Conservation (phyloP, 1,140 invertebrate species). For the Cotesia typhae region DNA sequence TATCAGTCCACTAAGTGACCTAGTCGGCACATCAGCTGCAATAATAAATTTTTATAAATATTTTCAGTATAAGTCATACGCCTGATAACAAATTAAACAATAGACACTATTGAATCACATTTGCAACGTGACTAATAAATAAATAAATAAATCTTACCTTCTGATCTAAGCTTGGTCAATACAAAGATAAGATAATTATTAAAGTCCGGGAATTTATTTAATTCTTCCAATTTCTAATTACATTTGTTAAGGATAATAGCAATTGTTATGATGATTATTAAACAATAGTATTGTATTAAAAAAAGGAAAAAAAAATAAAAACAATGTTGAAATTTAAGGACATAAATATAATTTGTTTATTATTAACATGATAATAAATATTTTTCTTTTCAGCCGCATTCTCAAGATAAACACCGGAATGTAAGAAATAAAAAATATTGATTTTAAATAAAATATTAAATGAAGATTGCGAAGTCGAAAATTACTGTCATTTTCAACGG, state of each 20-base stretch:
- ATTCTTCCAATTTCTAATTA: constrained; percentile 94
- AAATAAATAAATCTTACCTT: constrained; percentile 70
- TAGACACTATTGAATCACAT: neutral
- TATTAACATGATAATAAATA: no score
- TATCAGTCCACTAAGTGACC: constrained; percentile 96
- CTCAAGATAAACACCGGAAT: no score
- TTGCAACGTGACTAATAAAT: neutral
- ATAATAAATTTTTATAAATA: constrained; percentile 36
- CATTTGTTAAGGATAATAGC: constrained; percentile 66
- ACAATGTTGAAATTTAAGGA: neutral
- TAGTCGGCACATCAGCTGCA: constrained; percentile 87
- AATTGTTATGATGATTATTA: neutral
- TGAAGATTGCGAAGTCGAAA: no score
- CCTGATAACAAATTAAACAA: constrained; percentile 1
- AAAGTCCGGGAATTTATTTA: constrained; percentile 98
- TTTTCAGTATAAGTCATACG: neutral
- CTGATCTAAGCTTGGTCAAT: constrained; percentile 90
- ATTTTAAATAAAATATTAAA: no score
- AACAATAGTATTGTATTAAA: neutral
- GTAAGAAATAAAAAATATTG: no score
- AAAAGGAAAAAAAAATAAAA: neutral
- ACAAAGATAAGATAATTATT: constrained; percentile 99
- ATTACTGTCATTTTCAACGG: no score
- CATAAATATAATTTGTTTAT: no score
- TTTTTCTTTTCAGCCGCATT: no score